A percentile compares a stretch with the other conserved stretches of the same genome.
Conservation (phyloP, 2,797 vertebrate species). For the Danio kyathit region DNA sequence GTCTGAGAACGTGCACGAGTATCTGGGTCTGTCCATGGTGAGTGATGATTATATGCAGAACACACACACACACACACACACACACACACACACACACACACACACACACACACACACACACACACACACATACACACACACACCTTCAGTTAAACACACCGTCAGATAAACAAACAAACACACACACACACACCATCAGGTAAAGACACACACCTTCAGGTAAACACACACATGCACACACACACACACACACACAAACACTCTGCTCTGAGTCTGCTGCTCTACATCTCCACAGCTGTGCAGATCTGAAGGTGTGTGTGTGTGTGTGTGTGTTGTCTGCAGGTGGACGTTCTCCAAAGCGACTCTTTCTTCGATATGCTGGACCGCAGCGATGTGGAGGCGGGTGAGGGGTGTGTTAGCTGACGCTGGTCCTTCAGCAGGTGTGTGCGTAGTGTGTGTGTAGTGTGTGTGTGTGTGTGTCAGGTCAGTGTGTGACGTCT, state of each 20-base stretch:
- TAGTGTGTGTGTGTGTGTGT: slow-evolving; percentile 51
- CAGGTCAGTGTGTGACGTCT: background rate
- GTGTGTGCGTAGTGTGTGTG: slow-evolving; percentile 52
- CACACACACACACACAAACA: too few species aligned
- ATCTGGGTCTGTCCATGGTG: slow-evolving; percentile 87
- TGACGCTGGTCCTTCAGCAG: slow-evolving; percentile 65
- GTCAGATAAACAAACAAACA: too few species aligned
- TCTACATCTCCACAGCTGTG: background rate
- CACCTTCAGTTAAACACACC: too few species aligned
- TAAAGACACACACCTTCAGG: too few species aligned
- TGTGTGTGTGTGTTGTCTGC: background rate
- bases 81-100: too few species aligned
- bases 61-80: too few species aligned
- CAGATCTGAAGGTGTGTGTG: too few species aligned
- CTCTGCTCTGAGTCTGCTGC: background rate
- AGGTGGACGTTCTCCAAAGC: slow-evolving; percentile 86
- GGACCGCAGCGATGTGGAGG: slow-evolving; percentile 63
- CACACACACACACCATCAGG: too few species aligned
- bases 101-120: too few species aligned
- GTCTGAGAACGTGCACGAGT: slow-evolving; percentile 84
- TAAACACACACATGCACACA: too few species aligned
- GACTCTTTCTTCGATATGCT: slow-evolving; percentile 82
- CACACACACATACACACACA: too few species aligned
- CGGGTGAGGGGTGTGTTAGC: slow-evolving; percentile 72
- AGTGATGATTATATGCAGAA: slow-evolving; percentile 52